Conservation (phyloP, 2,888 invertebrate species). For the Brachyptera risi region DNA sequence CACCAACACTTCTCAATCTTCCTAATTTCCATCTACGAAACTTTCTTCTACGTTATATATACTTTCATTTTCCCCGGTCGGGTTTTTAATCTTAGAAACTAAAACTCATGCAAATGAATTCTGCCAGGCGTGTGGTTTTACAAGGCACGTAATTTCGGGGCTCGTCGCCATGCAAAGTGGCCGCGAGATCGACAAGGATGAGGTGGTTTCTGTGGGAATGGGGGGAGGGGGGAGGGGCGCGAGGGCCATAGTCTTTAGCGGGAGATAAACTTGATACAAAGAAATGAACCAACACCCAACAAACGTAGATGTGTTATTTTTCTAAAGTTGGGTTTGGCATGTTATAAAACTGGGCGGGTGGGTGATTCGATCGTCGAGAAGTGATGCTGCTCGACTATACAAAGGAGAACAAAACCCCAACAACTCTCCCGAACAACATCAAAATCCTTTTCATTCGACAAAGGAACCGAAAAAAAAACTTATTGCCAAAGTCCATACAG, state of each 20-base stretch:
- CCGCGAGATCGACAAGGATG: background rate
- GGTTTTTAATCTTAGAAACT: slow-evolving; percentile 48
- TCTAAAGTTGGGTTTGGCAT: slow-evolving; percentile 6
- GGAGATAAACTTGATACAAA: slow-evolving; percentile 4
- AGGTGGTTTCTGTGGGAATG: background rate
- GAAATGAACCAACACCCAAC: slow-evolving; percentile 11
- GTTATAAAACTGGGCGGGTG: slow-evolving; percentile 15
- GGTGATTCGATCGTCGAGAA: too few relatives aligned
- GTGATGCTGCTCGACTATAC: too few relatives aligned
- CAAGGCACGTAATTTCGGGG: slow-evolving; percentile 46
- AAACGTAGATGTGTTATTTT: background rate
- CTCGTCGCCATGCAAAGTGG: slow-evolving; percentile 37
- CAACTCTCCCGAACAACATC: too few relatives aligned
- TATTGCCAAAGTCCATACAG: too few relatives aligned
- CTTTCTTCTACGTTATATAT: slow-evolving; percentile 44
- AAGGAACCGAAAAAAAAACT: too few relatives aligned
- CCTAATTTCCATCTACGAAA: slow-evolving; percentile 25
- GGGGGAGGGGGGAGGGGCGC: background rate
- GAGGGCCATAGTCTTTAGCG: background rate
- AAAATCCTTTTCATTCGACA: too few relatives aligned
- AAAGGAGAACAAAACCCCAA: too few relatives aligned
- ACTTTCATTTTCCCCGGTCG: slow-evolving; percentile 41
- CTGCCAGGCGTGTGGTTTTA: slow-evolving; percentile 46
- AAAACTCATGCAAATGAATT: slow-evolving; percentile 48
- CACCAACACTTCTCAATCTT: slow-evolving; percentile 1